Base-by-base conservation (phyloP, 2,797 vertebrate genomes). In the Anabacerthia variegaticeps region DNA sequence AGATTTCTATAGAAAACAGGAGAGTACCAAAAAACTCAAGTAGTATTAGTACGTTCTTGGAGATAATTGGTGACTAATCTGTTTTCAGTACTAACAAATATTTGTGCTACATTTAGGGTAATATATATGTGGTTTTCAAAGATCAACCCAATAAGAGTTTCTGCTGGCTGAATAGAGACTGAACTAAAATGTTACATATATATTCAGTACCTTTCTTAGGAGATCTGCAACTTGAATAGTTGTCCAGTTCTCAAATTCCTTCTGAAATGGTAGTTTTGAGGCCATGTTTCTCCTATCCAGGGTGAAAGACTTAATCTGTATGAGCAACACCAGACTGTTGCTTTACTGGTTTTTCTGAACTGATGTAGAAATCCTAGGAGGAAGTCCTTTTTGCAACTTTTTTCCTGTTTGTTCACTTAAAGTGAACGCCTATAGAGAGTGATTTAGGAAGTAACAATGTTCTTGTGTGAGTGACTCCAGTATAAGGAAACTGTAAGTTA, bases 201-300 rank as follows among this genome's bases (percentile, higher is more conserved):
- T 8, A 56, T 56, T 68, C 74, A 68, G 52, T 98, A 99, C 99
- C 98, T 98, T 98, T 95, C 61, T 90, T 94, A 99, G 93, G 59
- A 98, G 98, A 89, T 95, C 78, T 73, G 98, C 98, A 65, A 99
- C 98, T 93, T 98, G 98, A 27, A 77, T 69, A 32, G 97, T 78
- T 82, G 98, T 98, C 99, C 99, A 99, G 24, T 89, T 96, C 87
- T 98, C 98, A 80, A 98, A 98, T 88, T 99, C 98, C 66, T 99
- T 98, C 91, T 97, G 98, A 92, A 98, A 96, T 30, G 98, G 99
- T 82, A 99, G 96, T 96, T 98, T 98, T 97, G 98, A 98, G 69
- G 97, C 96, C 96, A 98, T 97, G 76, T 63, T 95, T 74, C 80
- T 44, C 44, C 44, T 92, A 8, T 69, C 65, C 54, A 36, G 54